Evolutionary conservation across 2,113 vertebrate genomes (phyloP), one percentile per base, ranked within the genome.

Genomic region (Dromas ardeola): DNA sequence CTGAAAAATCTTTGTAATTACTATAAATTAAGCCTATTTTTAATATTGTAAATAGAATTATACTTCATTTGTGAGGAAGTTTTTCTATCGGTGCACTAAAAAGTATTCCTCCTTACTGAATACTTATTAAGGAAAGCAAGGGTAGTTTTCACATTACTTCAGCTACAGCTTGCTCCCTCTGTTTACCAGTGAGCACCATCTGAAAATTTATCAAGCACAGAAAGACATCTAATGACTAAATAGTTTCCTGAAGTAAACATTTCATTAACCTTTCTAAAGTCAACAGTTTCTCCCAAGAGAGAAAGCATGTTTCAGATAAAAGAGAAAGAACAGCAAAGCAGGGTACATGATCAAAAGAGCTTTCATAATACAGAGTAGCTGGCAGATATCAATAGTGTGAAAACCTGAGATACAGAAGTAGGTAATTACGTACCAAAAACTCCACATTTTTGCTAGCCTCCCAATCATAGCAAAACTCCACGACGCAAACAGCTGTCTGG

Each of bases 231-330:
- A 84, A 29, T 55, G 23, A 88, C 27, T 73, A 86, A 70, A 82
- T 18, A n/a, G 43, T 43, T 83, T 83, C n/a, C 63, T 90, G 50
- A 95, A 90, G 47, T 77, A 94, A 88, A 92, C 69, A 81, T 84
- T 95, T 96, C 69, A 93, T 95, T 96, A 94, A 89, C 86, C 50
- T 93, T 83, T 88, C 59, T 55, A 55, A 81, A 86, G 32, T 32
- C 38, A 94, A 62, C 10, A 77, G 50, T 73, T 90, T 85, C 36
- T 92, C 79, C 78, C 45, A 21, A 66, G 82, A 83, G 19, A 83
- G 55, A 73, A 95, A 59, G 13, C 43, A 63, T 47, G 63, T 81
- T 90, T 81, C 67, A 94, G 81, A 77, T 62, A 83, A 85, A 89
- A 94, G 72, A 65, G 61, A 87, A 89, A 91, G 56, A 74, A 90